Evolutionary conservation across 2,113 vertebrate species (phyloP), one percentile per base, ranked within the genome.

Genomic region (Oostethus manadensis): DNA sequence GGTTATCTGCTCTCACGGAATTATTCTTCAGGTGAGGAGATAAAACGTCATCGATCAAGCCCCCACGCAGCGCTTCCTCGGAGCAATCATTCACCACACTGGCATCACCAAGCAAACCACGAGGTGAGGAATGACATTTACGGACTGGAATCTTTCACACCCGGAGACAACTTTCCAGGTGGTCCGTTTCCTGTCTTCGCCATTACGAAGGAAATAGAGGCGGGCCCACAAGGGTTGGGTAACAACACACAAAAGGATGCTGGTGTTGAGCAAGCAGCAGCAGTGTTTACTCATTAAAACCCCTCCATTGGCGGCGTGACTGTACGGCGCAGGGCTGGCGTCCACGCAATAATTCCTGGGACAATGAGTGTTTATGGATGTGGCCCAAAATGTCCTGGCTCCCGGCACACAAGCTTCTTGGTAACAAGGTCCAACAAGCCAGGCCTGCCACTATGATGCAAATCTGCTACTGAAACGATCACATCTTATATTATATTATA

Each of bases 1-100:
- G 51, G 60, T 77, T 63, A 70, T 66, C 68, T 60, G 51, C 69
- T 64, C 58, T 56, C 46, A 60, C 51, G 23, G 59, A 58, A 70
- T 61, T 70, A 16, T 11, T 51, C 38, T 42, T 42, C 3, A 14
- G 65, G 22, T 33, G 54, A 69, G 33, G 66, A 51, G 64, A 47
- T 46, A 65, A 70, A 35, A 42, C 38, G 38, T 50, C 53, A 23
- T 33, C 16, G 10, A 54, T 5, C 26, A 54, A 42, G 38, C 13
- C 11, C 10, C 16, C 13, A n/a, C 40, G 16, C 20, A 4, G 48
- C 53, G 17, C 29, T 48, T 46, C 18, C 56, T 45, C 43, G 26
- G 46, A 15, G 23, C 29, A 62, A 68, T 44, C 13, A 60, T 69
- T 76, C 21, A 44, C 64, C 53, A 73, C 70, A 65, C 64, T 70